Evolutionary conservation across 2,888 invertebrate species (phyloP), one percentile per base, ranked within the genome.

Genomic region (Drosophila peninsularis): DNA sequence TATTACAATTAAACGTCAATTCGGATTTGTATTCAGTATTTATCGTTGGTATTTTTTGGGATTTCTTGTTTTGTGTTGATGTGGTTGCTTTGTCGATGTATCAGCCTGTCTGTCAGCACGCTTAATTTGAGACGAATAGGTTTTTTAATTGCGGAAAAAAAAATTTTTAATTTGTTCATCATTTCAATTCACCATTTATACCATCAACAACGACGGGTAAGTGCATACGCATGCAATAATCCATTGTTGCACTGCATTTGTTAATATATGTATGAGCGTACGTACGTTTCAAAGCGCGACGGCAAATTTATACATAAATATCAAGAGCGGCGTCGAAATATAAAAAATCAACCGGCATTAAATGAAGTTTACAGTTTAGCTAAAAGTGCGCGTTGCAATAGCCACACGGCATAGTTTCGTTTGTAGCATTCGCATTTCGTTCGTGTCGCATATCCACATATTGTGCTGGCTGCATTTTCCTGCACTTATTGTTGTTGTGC

Each of bases 281-380:
- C 1, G 17, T 6, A 30, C 6, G 32, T 24, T 21, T 13, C 3
- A 42, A 61, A 17, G 13, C 30, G 37, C 37, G 19, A 13, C 24
- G 21, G 14, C 7, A 30, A 30, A 6, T 30, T 30, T 30, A 5
- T 6, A 30, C 24, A 24, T 1, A 27, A 49, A 6, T 64, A 21
- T 7, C 7, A 47, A 47, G 19, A 63, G 21, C 42, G 50, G 44
- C 39, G 34, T 55, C 45, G 24, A n/a, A 19, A 42, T 13, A 60
- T 52, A 55, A 65, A 30, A 30, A 30, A 30, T 42, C 66, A 57
- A 55, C 78, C 75, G 75, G 75, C 78, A 70, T 62, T 54, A 45
- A 72, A 78, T 58, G 60, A 30, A 53, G 11, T 45, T 34, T 9
- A 49, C 13, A 60, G 54, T 32, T 24, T 17, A 39, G 14, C 41